Percentiles rank a stretch among this genome's conserved stretches.
These are phyloP conservation scores for Botia almorhae DNA, from an alignment of 2,797 vertebrate genomes.

Conservation along the genomic window DNA sequence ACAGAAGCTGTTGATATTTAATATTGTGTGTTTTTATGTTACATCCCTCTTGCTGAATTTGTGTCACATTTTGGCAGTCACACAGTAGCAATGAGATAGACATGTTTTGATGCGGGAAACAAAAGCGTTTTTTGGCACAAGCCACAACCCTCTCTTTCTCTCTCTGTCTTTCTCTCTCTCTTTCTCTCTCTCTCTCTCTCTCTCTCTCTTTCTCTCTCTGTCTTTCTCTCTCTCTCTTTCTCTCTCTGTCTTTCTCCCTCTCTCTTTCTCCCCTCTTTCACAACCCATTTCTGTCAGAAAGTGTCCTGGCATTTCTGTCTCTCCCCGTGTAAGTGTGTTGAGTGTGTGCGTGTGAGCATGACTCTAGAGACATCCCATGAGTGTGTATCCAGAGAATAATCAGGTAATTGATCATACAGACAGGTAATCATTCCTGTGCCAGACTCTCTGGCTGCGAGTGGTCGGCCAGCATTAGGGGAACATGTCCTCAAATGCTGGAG, in stretches of 20 bases:
- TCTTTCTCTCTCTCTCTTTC: not conserved
- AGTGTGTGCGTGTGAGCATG: slow-evolving; percentile 6
- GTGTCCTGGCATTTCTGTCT: slow-evolving; percentile 14
- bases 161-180: not conserved
- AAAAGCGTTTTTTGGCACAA: slow-evolving; percentile 21
- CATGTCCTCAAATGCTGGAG: slow-evolving; percentile 70
- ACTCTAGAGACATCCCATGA: slow-evolving; percentile 42
- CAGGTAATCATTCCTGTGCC: slow-evolving; percentile 82
- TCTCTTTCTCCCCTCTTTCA: slow-evolving; percentile 5
- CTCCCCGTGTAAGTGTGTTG: not conserved
- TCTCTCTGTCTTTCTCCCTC: not conserved
- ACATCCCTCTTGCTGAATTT: not conserved
- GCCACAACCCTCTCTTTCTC: not conserved
- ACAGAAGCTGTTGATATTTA: not conserved
- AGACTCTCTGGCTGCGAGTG: slow-evolving; percentile 77
- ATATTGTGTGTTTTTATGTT: not conserved
- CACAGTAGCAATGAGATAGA: slow-evolving; percentile 1
- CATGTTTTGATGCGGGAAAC: slow-evolving; percentile 30
- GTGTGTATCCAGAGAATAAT: slow-evolving; percentile 79
- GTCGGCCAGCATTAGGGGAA: slow-evolving; percentile 69
- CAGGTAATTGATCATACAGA: slow-evolving; percentile 84
- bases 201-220: too few species aligned
- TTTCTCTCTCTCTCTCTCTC: not conserved
- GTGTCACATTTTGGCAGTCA: not conserved
- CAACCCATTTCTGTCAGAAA: slow-evolving; percentile 43